Percentiles rank a stretch among this genome's conserved stretches.
Evolutionary conservation across 2,113 vertebrate genomes (phyloP).

Genomic region (Petaurus breviceps): DNA sequence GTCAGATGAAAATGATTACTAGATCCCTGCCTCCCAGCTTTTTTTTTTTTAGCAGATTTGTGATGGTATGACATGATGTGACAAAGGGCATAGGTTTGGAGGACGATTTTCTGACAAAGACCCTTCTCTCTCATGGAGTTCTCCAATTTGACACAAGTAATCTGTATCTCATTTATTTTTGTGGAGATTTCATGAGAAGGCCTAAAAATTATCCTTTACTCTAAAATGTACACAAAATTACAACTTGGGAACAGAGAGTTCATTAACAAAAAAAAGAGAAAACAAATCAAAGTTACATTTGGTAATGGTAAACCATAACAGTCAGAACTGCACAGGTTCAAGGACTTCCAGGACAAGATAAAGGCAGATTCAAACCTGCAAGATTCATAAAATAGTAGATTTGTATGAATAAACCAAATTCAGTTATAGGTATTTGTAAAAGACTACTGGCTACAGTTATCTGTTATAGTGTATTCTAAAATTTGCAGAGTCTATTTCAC

Average conservation of each 20-base stretch:
- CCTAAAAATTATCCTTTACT: background rate
- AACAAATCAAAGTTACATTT: background rate
- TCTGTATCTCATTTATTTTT: background rate
- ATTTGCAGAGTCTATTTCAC: background rate
- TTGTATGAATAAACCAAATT: background rate
- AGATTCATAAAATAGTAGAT: background rate
- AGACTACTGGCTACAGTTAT: background rate
- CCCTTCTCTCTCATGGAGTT: background rate
- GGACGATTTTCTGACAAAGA: too few relatives aligned
- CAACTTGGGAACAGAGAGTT: background rate
- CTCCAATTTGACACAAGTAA: background rate
- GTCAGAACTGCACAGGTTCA: background rate
- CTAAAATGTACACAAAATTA: background rate
- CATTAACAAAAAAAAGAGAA: background rate
- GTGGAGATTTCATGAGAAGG: background rate
- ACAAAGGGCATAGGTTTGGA: background rate
- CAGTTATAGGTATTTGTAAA: background rate
- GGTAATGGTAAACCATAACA: background rate
- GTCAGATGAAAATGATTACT: too few relatives aligned
- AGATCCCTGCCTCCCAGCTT: too few relatives aligned
- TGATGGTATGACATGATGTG: background rate
- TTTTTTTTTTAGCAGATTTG: background rate
- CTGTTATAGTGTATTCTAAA: background rate
- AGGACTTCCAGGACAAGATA: background rate
- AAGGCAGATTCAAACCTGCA: background rate